Percentiles rank a stretch among this genome's conserved stretches.
Conservation (phyloP, 1,140 invertebrate genomes). For the Brachionus sp. region DNA sequence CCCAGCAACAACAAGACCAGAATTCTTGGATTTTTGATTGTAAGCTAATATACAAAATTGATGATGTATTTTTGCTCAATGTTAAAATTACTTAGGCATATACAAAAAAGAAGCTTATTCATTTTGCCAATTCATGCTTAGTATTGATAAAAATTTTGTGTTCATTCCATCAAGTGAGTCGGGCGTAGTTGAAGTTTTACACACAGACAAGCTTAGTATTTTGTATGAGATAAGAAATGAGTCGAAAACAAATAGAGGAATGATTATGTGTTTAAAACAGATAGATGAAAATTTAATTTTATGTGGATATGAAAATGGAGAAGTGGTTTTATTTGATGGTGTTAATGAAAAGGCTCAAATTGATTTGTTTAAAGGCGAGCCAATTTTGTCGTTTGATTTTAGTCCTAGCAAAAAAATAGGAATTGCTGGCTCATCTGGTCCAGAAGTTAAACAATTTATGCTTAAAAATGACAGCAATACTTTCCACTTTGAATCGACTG, state of each 20-base stretch:
- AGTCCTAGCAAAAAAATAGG: neutral
- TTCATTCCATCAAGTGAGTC: constrained; percentile 18
- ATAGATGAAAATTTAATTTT: neutral
- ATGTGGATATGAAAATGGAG: constrained; percentile 23
- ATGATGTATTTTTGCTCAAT: too few relatives aligned
- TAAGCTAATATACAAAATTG: neutral
- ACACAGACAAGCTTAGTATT: neutral
- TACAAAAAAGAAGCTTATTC: constrained; percentile 36
- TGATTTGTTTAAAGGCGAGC: constrained; percentile 27
- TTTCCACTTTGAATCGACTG: neutral
- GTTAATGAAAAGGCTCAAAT: neutral
- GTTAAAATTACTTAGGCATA: neutral
- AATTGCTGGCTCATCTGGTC: neutral
- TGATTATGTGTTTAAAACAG: constrained; percentile 1
- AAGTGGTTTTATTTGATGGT: constrained; percentile 11
- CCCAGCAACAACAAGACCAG: neutral
- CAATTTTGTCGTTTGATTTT: constrained; percentile 24
- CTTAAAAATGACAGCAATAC: neutral
- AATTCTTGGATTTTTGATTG: neutral
- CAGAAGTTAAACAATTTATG: neutral
- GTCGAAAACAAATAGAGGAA: neutral
- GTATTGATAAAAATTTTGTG: neutral
- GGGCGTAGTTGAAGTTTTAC: neutral
- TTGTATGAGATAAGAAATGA: neutral
- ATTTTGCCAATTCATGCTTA: constrained; percentile 16